Evolutionary conservation across 2,113 vertebrate species (phyloP), one percentile per base, ranked within the genome.

Genomic region (Dolichallabes microphthalmus): DNA sequence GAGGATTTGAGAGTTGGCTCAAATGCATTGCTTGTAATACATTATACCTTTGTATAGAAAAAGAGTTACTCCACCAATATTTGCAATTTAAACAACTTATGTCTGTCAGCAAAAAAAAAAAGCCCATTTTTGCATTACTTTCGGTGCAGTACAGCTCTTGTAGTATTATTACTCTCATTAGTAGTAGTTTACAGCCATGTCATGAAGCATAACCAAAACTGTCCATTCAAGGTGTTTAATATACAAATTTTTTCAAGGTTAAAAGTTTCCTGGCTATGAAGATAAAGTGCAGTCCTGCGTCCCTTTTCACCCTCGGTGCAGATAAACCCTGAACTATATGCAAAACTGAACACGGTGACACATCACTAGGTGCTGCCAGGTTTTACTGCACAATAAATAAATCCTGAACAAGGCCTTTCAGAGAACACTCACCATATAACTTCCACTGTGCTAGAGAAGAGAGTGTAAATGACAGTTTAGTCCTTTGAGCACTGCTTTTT

Each of bases 261-360:
- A 84, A 68, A 8, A 15, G 20, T 82, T 58, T 53, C 73, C 80
- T 79, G 84, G 55, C 81, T 73, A 71, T 74, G 61, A 71, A 84
- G 89, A 87, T 89, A 74, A 89, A 60, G 82, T 14, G 39, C 45
- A 35, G 64, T 66, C 53, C 53, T 64, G 61, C 17, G 30, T 82
- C 76, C 84, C 86, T 71, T 79, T 90, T 85, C 81, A 86, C 66
- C 82, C 80, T 88, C 14, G 17, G 25, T 83, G 66, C 84, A 57
- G 88, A 89, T 90, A 88, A 89, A 85, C 84, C 55, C 84, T 82
- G 57, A 83, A 83, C 83, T 63, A 80, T 84, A 79, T 79, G 88
- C 85, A 84, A 80, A 84, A 69, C 85, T 75, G 75, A 86, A 88
- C 50, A 68, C 86, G 87, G 83, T 89, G 90, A 90, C 85, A 85